Evolutionary conservation across 2,113 vertebrate species (phyloP).

Genomic region (Poicephalus gulielmi): DNA sequence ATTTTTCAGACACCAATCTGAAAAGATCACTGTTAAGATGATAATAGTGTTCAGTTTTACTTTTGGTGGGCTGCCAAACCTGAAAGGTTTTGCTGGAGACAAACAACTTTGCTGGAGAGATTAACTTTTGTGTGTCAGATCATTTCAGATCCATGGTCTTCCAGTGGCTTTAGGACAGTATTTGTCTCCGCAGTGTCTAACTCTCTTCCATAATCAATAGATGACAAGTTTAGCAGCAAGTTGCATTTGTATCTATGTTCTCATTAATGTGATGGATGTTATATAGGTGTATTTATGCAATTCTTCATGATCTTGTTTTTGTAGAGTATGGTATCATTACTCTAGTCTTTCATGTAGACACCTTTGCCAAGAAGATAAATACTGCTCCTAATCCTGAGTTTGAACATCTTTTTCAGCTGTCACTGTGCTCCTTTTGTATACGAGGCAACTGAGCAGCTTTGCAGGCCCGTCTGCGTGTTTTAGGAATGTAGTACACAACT

Average conservation of each 20-base stretch:
- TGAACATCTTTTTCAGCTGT: constrained; percentile 41
- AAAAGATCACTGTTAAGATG: background rate
- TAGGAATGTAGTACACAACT: background rate
- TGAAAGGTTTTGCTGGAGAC: background rate
- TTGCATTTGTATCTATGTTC: constrained; percentile 10
- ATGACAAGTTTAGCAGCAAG: background rate
- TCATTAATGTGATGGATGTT: constrained; percentile 16
- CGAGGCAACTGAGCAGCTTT: background rate
- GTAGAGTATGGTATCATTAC: constrained; percentile 34
- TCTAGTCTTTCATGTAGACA: constrained; percentile 14
- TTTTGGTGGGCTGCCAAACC: background rate
- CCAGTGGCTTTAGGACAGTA: background rate
- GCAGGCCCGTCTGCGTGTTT: background rate
- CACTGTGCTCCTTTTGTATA: constrained; percentile 2
- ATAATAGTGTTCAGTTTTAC: background rate
- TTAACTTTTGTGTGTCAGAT: background rate
- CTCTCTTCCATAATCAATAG: constrained; percentile 18
- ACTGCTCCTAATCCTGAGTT: constrained; percentile 20
- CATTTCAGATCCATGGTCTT: background rate
- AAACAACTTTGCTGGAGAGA: background rate
- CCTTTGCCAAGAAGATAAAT: constrained; percentile 55
- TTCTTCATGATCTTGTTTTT: constrained; percentile 61
- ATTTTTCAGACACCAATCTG: background rate
- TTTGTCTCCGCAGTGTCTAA: background rate
- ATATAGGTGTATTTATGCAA: constrained; percentile 51